These are phyloP conservation scores for Adelosebastes latens DNA, from an alignment of 2,797 vertebrate species.

Conservation along the genomic window DNA sequence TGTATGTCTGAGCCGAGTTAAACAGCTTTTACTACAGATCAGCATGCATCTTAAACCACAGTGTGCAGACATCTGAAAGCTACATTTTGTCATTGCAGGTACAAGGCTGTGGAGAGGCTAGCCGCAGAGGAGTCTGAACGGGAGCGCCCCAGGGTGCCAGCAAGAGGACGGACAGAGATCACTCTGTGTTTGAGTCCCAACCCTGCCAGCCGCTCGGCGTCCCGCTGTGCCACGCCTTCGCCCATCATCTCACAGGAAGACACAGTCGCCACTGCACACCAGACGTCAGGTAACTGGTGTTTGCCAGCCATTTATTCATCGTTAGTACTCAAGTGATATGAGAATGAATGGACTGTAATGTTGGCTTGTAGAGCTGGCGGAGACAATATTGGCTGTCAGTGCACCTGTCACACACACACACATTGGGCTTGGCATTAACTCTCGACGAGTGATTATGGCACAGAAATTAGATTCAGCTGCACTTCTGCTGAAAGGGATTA, in stretches of 20 bases:
- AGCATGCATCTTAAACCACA: neutral
- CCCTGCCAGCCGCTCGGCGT: constrained; percentile 75
- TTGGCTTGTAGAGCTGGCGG: constrained; percentile 23
- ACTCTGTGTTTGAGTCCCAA: constrained; percentile 90
- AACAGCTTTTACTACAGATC: neutral
- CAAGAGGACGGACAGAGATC: constrained; percentile 90
- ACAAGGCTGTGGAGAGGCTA: constrained; percentile 92
- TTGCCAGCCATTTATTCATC: neutral
- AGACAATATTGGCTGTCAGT: neutral
- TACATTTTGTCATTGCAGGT: constrained; percentile 78
- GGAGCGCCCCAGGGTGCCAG: constrained; percentile 80
- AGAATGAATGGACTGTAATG: constrained; percentile 8
- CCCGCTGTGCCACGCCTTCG: constrained; percentile 78
- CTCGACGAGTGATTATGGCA: constrained; percentile 15
- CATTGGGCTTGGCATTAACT: constrained; percentile 16
- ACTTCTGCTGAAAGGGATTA: neutral
- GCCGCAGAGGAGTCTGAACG: constrained; percentile 91
- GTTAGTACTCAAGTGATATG: neutral
- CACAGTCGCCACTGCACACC: constrained; percentile 41
- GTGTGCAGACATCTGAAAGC: neutral
- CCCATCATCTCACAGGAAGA: constrained; percentile 81
- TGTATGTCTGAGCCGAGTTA: neutral
- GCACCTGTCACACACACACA: constrained; percentile 18
- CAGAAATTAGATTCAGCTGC: constrained; percentile 33
- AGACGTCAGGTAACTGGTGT: constrained; percentile 79